Evolutionary conservation across 2,113 vertebrate species (phyloP).

Genomic region (Talpa occidentalis): DNA sequence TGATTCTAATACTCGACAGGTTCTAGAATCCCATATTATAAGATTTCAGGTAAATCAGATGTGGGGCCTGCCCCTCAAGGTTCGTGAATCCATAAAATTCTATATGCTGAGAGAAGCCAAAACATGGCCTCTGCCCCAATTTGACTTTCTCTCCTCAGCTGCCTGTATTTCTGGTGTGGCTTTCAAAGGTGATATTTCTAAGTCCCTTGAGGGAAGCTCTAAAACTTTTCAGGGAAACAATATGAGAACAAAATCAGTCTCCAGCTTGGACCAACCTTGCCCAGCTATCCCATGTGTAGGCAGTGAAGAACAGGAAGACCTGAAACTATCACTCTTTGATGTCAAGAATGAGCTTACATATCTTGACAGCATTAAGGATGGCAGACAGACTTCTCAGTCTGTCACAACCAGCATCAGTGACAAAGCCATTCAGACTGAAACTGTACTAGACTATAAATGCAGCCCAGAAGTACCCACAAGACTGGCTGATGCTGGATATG

Average conservation of each 20-base stretch:
- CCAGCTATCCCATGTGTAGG: background rate
- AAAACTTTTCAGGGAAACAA: background rate
- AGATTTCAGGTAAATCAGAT: slow-evolving; percentile 42
- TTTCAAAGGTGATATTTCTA: background rate
- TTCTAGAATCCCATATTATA: slow-evolving; percentile 62
- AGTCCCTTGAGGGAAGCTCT: background rate
- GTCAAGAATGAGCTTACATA: background rate
- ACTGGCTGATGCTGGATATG: background rate
- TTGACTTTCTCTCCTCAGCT: background rate
- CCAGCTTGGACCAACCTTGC: background rate
- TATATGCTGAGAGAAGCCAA: slow-evolving; percentile 36
- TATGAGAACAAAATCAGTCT: background rate
- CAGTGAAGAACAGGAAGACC: background rate
- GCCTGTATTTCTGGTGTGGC: background rate
- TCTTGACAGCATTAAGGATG: background rate
- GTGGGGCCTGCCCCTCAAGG: slow-evolving; percentile 54
- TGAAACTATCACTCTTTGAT: background rate
- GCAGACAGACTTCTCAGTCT: background rate
- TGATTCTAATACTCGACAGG: background rate
- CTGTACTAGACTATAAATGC: rapidly evolving
- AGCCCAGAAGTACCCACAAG: background rate
- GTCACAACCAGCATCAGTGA: background rate
- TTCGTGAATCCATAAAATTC: slow-evolving; percentile 56
- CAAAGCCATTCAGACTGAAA: background rate
- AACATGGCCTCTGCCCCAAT: slow-evolving; percentile 52